Evolutionary conservation across 35 echinoderm and acorn worm genomes (phyloP), one percentile per base, ranked within the genome.

Genomic region (Ophioderma brevispina): DNA sequence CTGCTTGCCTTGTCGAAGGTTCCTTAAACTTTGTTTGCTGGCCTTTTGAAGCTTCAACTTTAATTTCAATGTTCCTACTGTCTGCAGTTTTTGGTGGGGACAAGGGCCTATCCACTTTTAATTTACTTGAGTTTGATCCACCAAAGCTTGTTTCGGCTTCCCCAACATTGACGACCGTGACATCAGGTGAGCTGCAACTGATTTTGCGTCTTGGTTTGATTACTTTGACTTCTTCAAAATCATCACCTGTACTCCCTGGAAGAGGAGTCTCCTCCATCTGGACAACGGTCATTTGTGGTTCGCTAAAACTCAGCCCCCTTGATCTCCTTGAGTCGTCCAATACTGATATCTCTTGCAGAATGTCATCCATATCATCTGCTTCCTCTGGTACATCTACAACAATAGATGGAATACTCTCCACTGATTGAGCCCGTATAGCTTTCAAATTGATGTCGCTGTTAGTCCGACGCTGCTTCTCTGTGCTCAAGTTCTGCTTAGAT

Each of bases 401-500:
- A 17, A 89, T 82, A 19, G 96, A 94, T 36, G 92, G 93, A 56
- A 98, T 90, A 80, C 96, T 98, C 31, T 98, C 96, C 38, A 89
- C 49, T 0, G 96, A 98, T 31, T 92, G 96, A 52, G 81, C 87
- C 0, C 92, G 64, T 14, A 98, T 86, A 39, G 85, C 87, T 64
- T 89, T 77, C 17, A 98, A 63, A 83, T 98, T 90, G 56, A 92
- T 92, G 40, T 98, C 96, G 81, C 96, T 98, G n/a, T 76, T 89
- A 32, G 96, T 93, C 32, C 93, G 85, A 23, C 39, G 37, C 50
- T 86, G 49, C 15, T 76, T 85, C 35, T 79, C 89, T 0, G 80
- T 55, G 17, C 25, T 2, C 25, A 90, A 55, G 76, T 55, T 92
- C 31, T 78, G 78, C 6, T 55, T 30, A 1, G 90, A 95, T 0